These are phyloP conservation scores for Ficedula albicollis DNA, from an alignment of 2,797 vertebrate species.

Conservation along the genomic window DNA sequence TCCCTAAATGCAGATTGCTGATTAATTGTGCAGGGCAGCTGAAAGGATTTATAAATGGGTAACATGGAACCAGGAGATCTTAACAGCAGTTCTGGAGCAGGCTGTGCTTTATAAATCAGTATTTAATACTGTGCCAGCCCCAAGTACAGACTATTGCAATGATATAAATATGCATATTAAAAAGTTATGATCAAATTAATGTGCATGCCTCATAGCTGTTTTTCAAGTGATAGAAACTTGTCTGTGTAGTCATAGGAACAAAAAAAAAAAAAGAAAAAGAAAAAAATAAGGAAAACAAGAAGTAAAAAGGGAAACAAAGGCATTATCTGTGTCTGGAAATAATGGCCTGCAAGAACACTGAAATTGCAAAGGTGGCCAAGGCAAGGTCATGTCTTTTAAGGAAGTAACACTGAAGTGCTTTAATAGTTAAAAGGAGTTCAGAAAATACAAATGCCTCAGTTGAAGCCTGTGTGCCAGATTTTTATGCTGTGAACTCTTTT, in stretches of 20 bases:
- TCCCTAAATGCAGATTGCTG: neutral
- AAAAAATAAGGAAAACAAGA: neutral
- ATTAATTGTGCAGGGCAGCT: constrained; percentile 35
- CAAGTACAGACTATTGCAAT: neutral
- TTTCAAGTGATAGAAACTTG: constrained; percentile 19
- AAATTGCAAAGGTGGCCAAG: neutral
- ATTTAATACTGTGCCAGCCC: constrained; percentile 53
- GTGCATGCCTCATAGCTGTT: constrained; percentile 45
- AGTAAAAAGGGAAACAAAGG: neutral
- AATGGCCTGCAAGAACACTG: neutral
- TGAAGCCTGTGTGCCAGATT: neutral
- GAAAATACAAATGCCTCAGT: neutral
- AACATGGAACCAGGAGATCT: constrained; percentile 32
- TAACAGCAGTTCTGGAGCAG: constrained; percentile 26
- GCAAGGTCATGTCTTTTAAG: neutral
- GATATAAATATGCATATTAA: constrained; percentile 59
- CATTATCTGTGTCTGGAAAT: neutral
- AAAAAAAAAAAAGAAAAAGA: neutral
- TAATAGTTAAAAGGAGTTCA: neutral
- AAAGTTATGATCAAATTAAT: constrained; percentile 62
- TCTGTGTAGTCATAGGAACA: neutral
- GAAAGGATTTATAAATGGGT: constrained; percentile 34
- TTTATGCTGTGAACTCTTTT: constrained; percentile 3
- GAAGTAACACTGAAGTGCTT: neutral
- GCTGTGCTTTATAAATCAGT: constrained; percentile 59